Evolutionary conservation across 2,113 vertebrate genomes (phyloP).

Genomic region (Fregetta grallaria): DNA sequence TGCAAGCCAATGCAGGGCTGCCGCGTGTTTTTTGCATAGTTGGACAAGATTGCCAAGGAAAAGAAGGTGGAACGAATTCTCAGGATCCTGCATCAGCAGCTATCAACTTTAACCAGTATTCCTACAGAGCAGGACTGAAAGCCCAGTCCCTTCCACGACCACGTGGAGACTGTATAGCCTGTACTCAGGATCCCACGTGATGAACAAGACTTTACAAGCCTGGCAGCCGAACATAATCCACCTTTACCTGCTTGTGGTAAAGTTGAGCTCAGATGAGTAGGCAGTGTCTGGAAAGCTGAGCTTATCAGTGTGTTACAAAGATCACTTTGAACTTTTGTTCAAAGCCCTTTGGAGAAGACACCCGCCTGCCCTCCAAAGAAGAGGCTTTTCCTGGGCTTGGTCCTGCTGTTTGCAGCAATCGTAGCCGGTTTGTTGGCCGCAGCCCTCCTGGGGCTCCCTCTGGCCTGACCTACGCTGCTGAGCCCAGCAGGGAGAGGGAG

Average conservation of each 20-base stretch:
- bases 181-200: neutral
- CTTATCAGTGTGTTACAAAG: neutral
- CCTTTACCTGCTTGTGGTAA: neutral
- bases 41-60: neutral
- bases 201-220: neutral
- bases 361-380: rapidly evolving
- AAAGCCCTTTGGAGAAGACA: neutral
- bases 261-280: neutral
- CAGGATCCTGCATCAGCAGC: neutral
- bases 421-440: rapidly evolving
- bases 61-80: neutral
- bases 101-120: rapidly evolving
- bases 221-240: neutral
- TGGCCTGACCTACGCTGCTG: neutral
- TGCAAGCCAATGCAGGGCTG: neutral
- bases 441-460: neutral
- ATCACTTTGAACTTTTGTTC: neutral
- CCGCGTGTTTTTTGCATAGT: rapidly evolving
- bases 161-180: rapidly evolving
- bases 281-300: neutral
- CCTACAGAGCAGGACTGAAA: neutral
- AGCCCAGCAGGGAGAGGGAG: neutral
- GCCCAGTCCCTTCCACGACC: rapidly evolving
- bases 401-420: neutral
- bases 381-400: neutral